Base-by-base conservation (phyloP, 2,113 vertebrate genomes). In the Campylomormyrus numenius region DNA sequence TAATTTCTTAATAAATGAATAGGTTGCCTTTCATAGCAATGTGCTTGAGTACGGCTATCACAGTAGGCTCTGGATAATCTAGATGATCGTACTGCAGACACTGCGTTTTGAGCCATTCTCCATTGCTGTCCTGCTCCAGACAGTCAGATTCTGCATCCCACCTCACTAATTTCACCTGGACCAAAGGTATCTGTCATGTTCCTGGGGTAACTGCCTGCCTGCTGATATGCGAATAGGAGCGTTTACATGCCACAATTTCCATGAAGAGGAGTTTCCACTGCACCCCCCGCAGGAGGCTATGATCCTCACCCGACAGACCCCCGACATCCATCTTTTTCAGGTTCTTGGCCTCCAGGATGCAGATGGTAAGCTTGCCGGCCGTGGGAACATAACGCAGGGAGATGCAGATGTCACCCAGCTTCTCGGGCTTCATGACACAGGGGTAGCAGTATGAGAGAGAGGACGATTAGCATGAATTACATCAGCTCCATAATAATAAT, bases 271-370 rank as follows among this genome's bases (percentile, higher is more conserved):
- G 0, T 48, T 46, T 39, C 9, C 8, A 31, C 0, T 80, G 27
- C 3, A 3, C 62, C 62, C 62, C n/a, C 62, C 13, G 3, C 62
- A 31, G 62, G 52, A 27, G 11, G n/a, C 6, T 45, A 10, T 4
- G 6, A 31, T 27, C 42, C 19, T 42, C 90, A 97, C 98, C 98
- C 96, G 98, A 99, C 90, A 99, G 96, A 85, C 98, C 98, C 0
- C 98, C 98, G 0, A 99, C 98, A 24, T 99, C 98, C 98, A 99
- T 99, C 95, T 99, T 99, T 96, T 99, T 99, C 92, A 99, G 96
- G 94, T 99, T 99, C 96, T 99, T 99, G 90, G 98, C 98, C 88
- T 99, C 98, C 93, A 99, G 95, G 92, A 99, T 98, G 91, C 98
- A 99, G 93, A 99, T 98, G 1, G 98, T 99, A 93, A 99, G 97